Evolutionary conservation across 2,888 invertebrate genomes (phyloP), one percentile per base, ranked within the genome.

Genomic region (Diarsia mendica): DNA sequence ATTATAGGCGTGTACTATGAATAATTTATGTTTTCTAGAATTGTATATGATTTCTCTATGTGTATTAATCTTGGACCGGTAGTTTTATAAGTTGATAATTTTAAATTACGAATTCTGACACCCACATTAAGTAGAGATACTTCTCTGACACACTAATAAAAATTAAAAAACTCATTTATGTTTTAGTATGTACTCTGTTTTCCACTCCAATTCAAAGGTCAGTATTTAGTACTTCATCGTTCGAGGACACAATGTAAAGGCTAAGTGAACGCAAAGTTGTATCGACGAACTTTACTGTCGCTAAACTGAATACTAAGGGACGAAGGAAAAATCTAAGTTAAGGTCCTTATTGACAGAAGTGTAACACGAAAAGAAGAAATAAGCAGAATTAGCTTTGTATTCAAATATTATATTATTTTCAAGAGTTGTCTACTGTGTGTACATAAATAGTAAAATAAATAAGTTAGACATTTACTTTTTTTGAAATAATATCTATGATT

Each of bases 281-380:
- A 46, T 71, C 65, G 65, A 46, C 70, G 44, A 74, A 75, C 72
- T 79, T 76, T 63, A 67, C 55, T 65, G 74, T 58, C 51, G 46
- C 48, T 66, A 55, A 75, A 77, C 77, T 67, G 80, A 80, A 83
- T 83, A 84, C 70, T 67, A 84, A 83, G 20, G 67, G 55, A 77
- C n/a, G 28, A 72, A 65, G 64, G n/a, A 39, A 65, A 75, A n/a
- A 58, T 11, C 23, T 23, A 20, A n/a, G 39, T 67, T 74, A 77
- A 63, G 77, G 23, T 15, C 4, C 13, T 33, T 23, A 6, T 3
- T 33, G 0, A 69, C 72, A 80, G 28, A 28, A 28, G 39, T 39
- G 39, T 39, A 39, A 39, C 39, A 39, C 39, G 5, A 39, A 39
- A 39, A 39, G 39, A 39, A 3, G 39, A 39, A 39, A 3, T 39